These are phyloP conservation scores for Lophotriccus pileatus DNA, from an alignment of 2,797 vertebrate genomes.

Conservation along the genomic window DNA sequence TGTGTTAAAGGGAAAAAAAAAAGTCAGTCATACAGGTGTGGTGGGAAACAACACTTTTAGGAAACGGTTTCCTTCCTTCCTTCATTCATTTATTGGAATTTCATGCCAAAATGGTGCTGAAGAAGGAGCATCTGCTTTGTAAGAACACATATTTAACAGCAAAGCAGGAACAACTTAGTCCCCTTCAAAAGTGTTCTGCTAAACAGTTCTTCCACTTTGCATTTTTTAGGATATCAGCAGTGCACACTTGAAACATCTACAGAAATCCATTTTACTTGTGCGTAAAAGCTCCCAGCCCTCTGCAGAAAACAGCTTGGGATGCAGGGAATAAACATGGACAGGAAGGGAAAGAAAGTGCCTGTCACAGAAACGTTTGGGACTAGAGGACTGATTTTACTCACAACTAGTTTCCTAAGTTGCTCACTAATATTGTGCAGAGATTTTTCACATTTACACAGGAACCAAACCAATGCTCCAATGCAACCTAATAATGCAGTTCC, in stretches of 20 bases:
- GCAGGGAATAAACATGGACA: neutral
- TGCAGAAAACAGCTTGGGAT: neutral
- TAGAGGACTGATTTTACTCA: neutral
- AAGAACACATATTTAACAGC: neutral
- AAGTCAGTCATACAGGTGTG: neutral
- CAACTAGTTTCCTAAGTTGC: neutral
- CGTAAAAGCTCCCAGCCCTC: neutral
- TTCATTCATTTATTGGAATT: neutral
- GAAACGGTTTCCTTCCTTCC: neutral
- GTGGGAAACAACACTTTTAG: neutral
- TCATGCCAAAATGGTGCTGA: fast-evolving
- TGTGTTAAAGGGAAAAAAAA: neutral
- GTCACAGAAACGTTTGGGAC: neutral
- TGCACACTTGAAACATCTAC: neutral
- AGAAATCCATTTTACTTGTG: neutral
- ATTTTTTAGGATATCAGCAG: neutral
- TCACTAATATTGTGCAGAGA: neutral
- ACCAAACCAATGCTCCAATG: neutral
- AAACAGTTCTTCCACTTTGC: neutral
- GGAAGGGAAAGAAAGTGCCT: neutral
- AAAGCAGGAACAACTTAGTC: neutral
- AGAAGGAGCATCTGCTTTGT: neutral
- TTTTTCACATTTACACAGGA: neutral
- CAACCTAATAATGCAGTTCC: neutral
- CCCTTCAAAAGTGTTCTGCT: neutral